A percentile compares a stretch with the other conserved stretches of the same genome.
These are phyloP conservation scores for Protobothrops mucrosquamatus DNA, from an alignment of 2,113 vertebrate genomes.

Conservation along the genomic window DNA sequence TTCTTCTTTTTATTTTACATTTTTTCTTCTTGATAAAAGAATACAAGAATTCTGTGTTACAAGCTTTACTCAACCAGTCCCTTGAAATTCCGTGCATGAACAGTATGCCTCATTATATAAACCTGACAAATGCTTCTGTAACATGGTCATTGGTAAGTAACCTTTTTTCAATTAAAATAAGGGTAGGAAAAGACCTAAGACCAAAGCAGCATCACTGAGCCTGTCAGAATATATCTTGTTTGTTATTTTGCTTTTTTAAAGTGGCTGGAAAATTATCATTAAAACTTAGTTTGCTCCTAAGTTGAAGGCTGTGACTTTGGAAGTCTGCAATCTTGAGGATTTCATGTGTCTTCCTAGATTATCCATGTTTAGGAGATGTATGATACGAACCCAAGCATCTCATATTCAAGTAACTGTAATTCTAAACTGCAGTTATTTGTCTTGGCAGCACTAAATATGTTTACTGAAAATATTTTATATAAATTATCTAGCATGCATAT, in stretches of 20 bases:
- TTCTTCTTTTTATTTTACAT: conserved; percentile 18
- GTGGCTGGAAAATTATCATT: background rate
- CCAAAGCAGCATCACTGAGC: background rate
- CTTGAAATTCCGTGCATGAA: conserved; percentile 69
- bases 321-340: background rate
- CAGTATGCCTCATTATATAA: conserved; percentile 40
- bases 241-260: background rate
- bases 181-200: background rate
- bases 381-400: background rate
- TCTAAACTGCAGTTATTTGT: background rate
- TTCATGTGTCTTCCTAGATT: background rate
- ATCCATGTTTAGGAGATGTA: background rate
- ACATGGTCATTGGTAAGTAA: conserved; percentile 70
- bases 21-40: conserved; percentile 43
- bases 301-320: background rate
- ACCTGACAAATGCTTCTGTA: conserved; percentile 53
- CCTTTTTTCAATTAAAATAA: conserved; percentile 43
- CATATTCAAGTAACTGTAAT: background rate
- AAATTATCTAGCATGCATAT: background rate
- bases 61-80: conserved; percentile 55
- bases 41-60: conserved; percentile 50
- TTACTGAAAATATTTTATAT: background rate
- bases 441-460: background rate
- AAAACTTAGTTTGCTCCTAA: background rate
- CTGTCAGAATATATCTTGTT: background rate